These are phyloP conservation scores for Chymomyza amoena DNA, from an alignment of 2,888 invertebrate species.

Conservation along the genomic window DNA sequence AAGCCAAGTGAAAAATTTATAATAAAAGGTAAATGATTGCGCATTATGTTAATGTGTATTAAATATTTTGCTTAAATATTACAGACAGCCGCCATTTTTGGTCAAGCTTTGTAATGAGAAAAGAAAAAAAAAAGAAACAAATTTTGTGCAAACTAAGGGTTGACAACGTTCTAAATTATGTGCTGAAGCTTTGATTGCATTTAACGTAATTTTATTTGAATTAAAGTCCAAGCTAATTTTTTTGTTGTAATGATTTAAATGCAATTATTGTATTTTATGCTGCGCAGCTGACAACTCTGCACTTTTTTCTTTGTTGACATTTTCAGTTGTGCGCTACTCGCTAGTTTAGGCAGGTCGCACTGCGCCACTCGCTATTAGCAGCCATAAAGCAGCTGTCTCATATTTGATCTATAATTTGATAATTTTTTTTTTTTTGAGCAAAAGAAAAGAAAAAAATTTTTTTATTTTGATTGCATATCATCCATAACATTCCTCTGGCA, in stretches of 20 bases:
- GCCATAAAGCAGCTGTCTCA: slow-evolving; percentile 52
- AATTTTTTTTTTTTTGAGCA: no score
- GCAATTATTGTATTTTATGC: slow-evolving; percentile 19
- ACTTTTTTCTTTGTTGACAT: slow-evolving; percentile 56
- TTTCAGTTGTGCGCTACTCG: slow-evolving; percentile 27
- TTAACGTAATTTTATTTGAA: background rate
- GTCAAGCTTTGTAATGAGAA: slow-evolving; percentile 39
- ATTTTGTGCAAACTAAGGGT: slow-evolving; percentile 41
- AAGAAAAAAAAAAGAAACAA: slow-evolving; percentile 41
- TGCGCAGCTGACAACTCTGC: slow-evolving; percentile 43
- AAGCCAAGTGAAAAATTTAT: slow-evolving; percentile 55
- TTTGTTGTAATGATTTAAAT: background rate
- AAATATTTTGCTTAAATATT: slow-evolving; percentile 44
- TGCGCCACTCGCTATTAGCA: slow-evolving; percentile 39
- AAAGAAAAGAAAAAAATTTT: no score
- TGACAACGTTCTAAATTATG: slow-evolving; percentile 36
- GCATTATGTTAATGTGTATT: slow-evolving; percentile 1
- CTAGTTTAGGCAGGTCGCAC: slow-evolving; percentile 10
- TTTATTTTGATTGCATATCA: no score
- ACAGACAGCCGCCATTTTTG: slow-evolving; percentile 63
- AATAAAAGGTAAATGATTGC: slow-evolving; percentile 58
- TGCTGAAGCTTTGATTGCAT: background rate
- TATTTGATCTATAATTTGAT: slow-evolving; percentile 9
- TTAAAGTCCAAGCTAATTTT: background rate
- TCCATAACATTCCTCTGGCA: no score